Evolutionary conservation across 2,888 invertebrate genomes (phyloP).

Genomic region (Drosophila merina): DNA sequence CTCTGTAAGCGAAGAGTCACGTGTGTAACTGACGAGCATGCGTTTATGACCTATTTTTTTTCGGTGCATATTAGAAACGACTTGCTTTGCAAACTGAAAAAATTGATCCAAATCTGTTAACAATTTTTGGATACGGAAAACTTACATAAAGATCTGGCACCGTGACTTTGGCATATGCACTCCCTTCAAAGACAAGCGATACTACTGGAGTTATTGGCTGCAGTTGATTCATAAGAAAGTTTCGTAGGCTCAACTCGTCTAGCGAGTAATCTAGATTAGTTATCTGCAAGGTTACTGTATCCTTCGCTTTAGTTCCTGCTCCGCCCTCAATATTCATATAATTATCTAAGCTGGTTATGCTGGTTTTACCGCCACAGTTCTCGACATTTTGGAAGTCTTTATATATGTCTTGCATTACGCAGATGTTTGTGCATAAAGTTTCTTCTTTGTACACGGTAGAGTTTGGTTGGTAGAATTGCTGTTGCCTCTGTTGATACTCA

Average conservation of each 20-base stretch:
- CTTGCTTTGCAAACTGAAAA: conserved; percentile 86
- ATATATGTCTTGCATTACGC: background rate
- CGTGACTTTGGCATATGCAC: conserved; percentile 83
- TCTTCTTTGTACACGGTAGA: too few relatives aligned
- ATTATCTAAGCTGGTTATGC: background rate
- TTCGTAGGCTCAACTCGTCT: conserved; percentile 82
- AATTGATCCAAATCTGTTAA: background rate
- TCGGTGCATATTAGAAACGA: conserved; percentile 91
- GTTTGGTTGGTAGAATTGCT: too few relatives aligned
- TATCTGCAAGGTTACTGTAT: conserved; percentile 82
- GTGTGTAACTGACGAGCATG: conserved; percentile 89
- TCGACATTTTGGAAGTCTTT: background rate
- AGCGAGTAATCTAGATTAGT: conserved; percentile 84
- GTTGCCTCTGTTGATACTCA: too few relatives aligned
- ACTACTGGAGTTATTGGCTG: conserved; percentile 84
- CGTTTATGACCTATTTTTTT: conserved; percentile 92
- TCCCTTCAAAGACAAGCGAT: conserved; percentile 82
- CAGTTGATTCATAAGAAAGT: conserved; percentile 81
- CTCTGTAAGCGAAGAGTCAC: conserved; percentile 86
- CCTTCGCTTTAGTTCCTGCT: conserved; percentile 61
- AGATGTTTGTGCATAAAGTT: too few relatives aligned
- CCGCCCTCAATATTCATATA: background rate
- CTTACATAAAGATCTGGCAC: conserved; percentile 83
- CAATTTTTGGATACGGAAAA: background rate
- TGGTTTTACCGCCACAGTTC: background rate